Percentiles rank a stretch among this genome's conserved stretches.
These are phyloP conservation scores for Diplolepis rosae DNA, from an alignment of 2,888 invertebrate species.

Conservation along the genomic window DNA sequence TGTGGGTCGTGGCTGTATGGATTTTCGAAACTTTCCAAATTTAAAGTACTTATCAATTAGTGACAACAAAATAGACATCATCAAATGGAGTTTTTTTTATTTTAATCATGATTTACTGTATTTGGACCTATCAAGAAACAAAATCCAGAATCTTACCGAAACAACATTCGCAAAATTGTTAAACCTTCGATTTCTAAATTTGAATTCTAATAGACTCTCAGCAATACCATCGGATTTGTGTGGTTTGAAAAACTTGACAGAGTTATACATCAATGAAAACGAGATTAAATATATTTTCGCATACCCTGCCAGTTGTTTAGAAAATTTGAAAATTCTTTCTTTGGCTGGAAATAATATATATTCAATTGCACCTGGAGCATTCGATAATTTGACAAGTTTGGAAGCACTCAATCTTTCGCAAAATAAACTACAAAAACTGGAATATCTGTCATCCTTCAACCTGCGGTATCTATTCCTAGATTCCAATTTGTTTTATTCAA, in stretches of 20 bases:
- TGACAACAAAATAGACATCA: neutral
- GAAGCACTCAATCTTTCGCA: neutral
- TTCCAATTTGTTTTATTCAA: neutral
- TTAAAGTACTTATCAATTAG: neutral
- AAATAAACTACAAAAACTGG: neutral
- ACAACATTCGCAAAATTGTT: neutral
- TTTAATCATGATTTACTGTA: neutral
- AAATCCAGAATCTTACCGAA: neutral
- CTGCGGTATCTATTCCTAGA: neutral
- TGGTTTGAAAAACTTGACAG: neutral
- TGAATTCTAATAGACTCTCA: neutral
- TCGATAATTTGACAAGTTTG: neutral
- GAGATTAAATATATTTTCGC: neutral
- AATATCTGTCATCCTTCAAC: neutral
- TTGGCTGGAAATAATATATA: neutral
- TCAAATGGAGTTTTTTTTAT: neutral
- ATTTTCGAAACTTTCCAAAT: neutral
- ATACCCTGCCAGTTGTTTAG: neutral
- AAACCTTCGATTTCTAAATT: neutral
- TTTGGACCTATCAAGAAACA: neutral
- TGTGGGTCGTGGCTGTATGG: neutral
- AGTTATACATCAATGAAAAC: neutral
- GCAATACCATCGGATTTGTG: neutral
- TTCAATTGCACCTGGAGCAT: neutral
- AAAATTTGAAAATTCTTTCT: neutral